Conservation (phyloP, 2,888 invertebrate species). For the Cactoblastis cactorum region DNA sequence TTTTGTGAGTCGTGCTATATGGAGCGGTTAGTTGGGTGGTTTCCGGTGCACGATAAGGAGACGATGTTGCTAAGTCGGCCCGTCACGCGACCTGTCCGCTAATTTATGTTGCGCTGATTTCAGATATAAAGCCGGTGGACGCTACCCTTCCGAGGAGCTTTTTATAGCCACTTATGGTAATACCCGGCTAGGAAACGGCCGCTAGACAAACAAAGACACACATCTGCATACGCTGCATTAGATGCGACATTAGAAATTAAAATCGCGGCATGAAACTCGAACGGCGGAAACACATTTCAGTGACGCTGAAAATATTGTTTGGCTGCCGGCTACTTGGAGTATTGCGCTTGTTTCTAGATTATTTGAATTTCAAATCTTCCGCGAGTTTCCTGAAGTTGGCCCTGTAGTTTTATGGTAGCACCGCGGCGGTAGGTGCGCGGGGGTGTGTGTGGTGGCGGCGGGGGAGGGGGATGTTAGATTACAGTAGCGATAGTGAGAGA, state of each 20-base stretch:
- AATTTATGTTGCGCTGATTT: constrained; percentile 77
- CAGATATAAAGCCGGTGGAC: constrained; percentile 59
- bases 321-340: constrained; percentile 10
- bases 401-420: constrained; percentile 13
- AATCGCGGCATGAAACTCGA: constrained; percentile 23
- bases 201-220: constrained; percentile 29
- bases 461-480: constrained; percentile 35
- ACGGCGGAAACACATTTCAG: constrained; percentile 10
- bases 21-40: constrained; percentile 50
- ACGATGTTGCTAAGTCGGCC: constrained; percentile 66
- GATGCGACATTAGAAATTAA: constrained; percentile 32
- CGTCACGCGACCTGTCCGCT: constrained; percentile 76
- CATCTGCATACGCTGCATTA: constrained; percentile 30
- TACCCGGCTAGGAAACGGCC: constrained; percentile 50
- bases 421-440: constrained; percentile 8
- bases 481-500: constrained; percentile 57
- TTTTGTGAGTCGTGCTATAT: constrained; percentile 35
- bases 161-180: constrained; percentile 60
- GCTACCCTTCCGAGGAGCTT: constrained; percentile 48
- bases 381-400: constrained; percentile 11
- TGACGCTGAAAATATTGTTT: constrained; percentile 11
- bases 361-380: constrained; percentile 14
- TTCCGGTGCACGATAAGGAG: constrained; percentile 74
- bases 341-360: constrained; percentile 13
- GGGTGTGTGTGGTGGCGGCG: not conserved